Base-by-base conservation (phyloP, 2,797 vertebrate genomes). In the Numenius phaeopus region DNA sequence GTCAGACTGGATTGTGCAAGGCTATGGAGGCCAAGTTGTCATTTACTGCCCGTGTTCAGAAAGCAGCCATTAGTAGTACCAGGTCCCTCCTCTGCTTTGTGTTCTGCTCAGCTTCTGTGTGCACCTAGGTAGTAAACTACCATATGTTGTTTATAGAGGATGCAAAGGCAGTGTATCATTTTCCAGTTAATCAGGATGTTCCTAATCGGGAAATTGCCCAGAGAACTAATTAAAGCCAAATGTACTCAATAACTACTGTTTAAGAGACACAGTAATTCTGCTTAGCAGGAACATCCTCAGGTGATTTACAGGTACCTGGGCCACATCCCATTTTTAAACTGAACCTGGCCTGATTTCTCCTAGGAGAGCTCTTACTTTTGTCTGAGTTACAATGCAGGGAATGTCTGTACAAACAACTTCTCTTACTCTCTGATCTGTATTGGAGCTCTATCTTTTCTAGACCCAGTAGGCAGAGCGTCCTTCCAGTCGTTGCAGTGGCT, bases 181-280 rank as follows among this genome's bases (percentile, higher is more conserved):
- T 96, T 94, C 89, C 77, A 94, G 85, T 96, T 97, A 95, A 96
- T 97, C 92, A 95, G 94, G 82, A 82, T 95, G 91, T 90, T 96
- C n/a, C 77, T 96, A 95, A 96, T 96, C 5, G 34, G 42, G 83
- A 94, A 92, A 90, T 96, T 94, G 83, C 94, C 87, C 90, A 94
- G 92, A 95, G 90, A 94, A 95, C 80, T 96, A 94, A 95, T 95
- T 93, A 97, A 97, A 94, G 82, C 82, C 82, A 94, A 95, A 96
- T 95, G 82, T 91, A 94, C 90, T 96, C 92, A 95, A 73, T 97
- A 97, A 87, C 89, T 88, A 79, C 91, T 96, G 92, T 91, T 96
- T 93, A 96, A 92, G 91, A 89, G 91, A 69, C 39, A 62, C 65
- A 46, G 75, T 90, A 94, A 94, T 88, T 95, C 70, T 92, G 83